These are phyloP conservation scores for Scaptomyza hsui DNA, from an alignment of 1,140 invertebrate genomes.

Conservation along the genomic window DNA sequence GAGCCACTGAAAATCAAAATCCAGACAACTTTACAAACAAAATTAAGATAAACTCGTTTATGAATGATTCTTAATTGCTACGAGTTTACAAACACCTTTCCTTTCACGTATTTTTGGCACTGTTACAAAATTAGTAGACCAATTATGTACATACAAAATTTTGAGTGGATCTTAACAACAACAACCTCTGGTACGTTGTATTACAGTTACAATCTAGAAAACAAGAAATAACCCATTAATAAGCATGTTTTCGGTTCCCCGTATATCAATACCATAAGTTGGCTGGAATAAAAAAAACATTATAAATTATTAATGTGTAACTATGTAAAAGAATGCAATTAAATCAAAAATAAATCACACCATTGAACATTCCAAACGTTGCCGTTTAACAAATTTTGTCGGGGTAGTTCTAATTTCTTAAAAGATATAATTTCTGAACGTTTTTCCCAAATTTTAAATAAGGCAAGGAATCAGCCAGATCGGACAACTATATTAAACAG, in stretches of 20 bases:
- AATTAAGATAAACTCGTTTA: background rate
- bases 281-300: background rate
- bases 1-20: conserved; percentile 57
- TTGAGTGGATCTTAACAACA: no score
- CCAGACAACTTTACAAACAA: conserved; percentile 51
- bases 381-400: no score
- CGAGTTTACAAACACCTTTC: background rate
- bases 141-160: no score
- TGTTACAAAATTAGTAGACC: no score
- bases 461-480: no score
- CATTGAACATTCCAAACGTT: conserved; percentile 57
- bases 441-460: no score
- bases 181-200: no score
- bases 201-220: no score
- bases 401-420: no score
- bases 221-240: background rate
- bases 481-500: no score
- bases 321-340: conserved; percentile 73
- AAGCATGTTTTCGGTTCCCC: background rate
- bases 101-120: background rate
- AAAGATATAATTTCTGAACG: no score
- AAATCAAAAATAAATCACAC: conserved; percentile 79
- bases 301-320: conserved; percentile 58
- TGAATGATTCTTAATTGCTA: background rate
- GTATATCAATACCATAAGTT: conserved; percentile 6